Evolutionary conservation across 2,797 vertebrate genomes (phyloP).

Genomic region (Epinephelus coioides): DNA sequence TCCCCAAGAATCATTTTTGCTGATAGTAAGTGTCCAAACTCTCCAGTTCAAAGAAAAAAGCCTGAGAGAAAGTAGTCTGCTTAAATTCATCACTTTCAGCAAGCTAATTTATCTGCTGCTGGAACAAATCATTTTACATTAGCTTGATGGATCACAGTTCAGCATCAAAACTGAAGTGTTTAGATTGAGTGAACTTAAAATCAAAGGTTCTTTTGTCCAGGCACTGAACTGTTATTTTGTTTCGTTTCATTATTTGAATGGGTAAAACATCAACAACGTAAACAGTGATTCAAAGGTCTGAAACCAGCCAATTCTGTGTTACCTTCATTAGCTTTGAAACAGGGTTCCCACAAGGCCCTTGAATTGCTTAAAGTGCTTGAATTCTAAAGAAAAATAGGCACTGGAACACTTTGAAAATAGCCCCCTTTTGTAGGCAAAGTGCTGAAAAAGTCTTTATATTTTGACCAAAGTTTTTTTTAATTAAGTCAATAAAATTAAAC

Average conservation of each 20-base stretch:
- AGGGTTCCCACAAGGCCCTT: too few relatives aligned
- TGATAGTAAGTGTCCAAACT: background rate
- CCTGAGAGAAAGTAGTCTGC: background rate
- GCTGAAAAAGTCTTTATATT: too few relatives aligned
- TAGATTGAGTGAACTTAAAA: background rate
- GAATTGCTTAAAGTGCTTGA: too few relatives aligned
- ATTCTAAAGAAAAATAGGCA: too few relatives aligned
- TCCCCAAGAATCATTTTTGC: background rate
- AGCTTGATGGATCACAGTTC: background rate
- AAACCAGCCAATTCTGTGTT: background rate
- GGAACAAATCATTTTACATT: background rate
- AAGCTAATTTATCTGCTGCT: too few relatives aligned
- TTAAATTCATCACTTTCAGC: conserved; percentile 11
- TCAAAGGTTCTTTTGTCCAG: background rate
- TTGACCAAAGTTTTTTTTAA: too few relatives aligned
- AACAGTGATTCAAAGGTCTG: background rate
- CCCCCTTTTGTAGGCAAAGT: too few relatives aligned
- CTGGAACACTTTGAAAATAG: too few relatives aligned
- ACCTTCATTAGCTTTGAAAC: too few relatives aligned
- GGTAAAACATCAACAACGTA: too few relatives aligned
- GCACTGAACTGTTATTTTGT: background rate
- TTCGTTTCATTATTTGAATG: too few relatives aligned
- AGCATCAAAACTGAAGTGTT: background rate
- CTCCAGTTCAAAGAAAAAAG: background rate
- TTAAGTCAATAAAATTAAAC: too few relatives aligned